These are phyloP conservation scores for Hypotaenidia philippensis DNA, from an alignment of 2,797 vertebrate genomes.

Conservation along the genomic window DNA sequence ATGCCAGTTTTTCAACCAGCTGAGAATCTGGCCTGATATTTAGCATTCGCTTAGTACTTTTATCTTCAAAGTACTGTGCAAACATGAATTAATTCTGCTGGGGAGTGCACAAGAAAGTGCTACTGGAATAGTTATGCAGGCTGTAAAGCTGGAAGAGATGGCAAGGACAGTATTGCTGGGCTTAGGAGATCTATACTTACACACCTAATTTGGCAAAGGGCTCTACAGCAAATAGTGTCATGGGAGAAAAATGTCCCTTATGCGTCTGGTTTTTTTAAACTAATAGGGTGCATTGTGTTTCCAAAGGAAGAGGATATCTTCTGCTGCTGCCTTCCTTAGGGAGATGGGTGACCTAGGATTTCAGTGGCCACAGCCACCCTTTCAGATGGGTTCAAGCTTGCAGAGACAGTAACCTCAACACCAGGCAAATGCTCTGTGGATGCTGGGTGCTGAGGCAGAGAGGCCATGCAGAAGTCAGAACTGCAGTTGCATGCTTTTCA, in stretches of 20 bases:
- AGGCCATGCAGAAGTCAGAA: neutral
- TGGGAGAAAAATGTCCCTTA: neutral
- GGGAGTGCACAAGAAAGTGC: neutral
- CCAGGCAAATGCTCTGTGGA: neutral
- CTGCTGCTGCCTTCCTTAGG: neutral
- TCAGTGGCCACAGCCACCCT: neutral
- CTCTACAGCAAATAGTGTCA: neutral
- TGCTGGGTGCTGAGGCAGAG: neutral
- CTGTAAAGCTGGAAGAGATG: neutral
- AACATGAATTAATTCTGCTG: slow-evolving; percentile 64
- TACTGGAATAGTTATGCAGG: slow-evolving; percentile 15
- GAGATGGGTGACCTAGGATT: neutral
- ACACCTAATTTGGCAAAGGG: neutral
- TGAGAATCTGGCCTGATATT: slow-evolving; percentile 48
- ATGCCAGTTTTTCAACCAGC: slow-evolving; percentile 43
- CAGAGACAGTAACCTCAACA: neutral
- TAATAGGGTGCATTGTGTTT: neutral
- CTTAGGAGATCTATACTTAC: neutral
- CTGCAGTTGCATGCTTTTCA: neutral
- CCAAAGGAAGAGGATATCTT: neutral
- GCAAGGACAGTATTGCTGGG: neutral
- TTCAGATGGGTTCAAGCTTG: neutral
- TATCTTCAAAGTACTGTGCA: slow-evolving; percentile 65
- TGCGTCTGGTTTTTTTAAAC: neutral
- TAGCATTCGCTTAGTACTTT: slow-evolving; percentile 49